These are phyloP conservation scores for Hydrozoanthus tunicans DNA, from an alignment of 64 coral and sea anemone genomes.

Conservation along the genomic window DNA sequence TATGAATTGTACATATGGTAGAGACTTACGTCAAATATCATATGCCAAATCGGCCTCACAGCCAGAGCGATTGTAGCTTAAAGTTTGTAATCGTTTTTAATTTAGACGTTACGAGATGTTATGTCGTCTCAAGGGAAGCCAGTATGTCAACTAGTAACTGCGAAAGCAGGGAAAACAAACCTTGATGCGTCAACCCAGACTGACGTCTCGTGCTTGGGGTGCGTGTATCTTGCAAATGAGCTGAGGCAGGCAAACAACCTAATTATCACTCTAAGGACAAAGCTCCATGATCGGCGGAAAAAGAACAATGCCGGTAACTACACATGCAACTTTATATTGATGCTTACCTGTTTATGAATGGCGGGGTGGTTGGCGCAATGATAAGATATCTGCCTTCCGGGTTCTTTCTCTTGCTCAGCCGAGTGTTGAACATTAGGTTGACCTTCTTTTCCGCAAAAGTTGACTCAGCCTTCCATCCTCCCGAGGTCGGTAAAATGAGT, in stretches of 20 bases:
- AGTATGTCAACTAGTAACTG: background rate
- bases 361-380: no score
- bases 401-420: no score
- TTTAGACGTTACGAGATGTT: constrained; percentile 2
- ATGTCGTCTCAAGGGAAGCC: constrained; percentile 13
- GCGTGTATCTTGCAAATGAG: constrained; percentile 1
- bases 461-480: no score
- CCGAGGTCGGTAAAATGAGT: no score
- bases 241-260: background rate
- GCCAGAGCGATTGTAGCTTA: background rate
- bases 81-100: constrained; percentile 13
- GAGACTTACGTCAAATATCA: no score
- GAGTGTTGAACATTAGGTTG: no score
- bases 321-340: background rate
- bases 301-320: background rate
- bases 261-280: background rate
- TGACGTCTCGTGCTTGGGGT: constrained; percentile 9
- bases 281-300: background rate
- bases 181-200: constrained; percentile 31
- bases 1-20: no score
- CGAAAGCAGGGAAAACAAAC: background rate
- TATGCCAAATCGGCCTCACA: no score
- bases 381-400: no score
- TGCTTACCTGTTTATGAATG: no score
- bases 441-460: no score